These are phyloP conservation scores for Theristicus caerulescens DNA, from an alignment of 2,113 vertebrate genomes.

Conservation along the genomic window DNA sequence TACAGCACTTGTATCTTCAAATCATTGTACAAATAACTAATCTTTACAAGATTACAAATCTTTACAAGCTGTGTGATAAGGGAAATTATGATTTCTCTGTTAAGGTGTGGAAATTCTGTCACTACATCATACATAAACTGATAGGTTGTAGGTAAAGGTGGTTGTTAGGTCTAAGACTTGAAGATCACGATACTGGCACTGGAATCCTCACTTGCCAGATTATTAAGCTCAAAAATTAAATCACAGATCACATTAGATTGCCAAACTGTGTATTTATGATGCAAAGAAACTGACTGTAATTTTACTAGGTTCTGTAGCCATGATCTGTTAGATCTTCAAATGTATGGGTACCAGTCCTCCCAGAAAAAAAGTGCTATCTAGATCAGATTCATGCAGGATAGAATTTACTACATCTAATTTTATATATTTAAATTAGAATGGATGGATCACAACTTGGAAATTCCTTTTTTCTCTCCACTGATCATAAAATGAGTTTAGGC, in stretches of 20 bases:
- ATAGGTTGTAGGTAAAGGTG: not conserved
- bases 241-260: not conserved
- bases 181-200: not conserved
- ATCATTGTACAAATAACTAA: slow-evolving; percentile 3
- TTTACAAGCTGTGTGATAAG: not conserved
- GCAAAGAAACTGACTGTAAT: not conserved
- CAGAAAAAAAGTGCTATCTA: not conserved
- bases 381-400: not conserved
- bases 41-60: not conserved
- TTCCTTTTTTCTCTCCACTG: not conserved
- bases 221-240: not conserved
- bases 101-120: not conserved
- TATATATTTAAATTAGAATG: not conserved
- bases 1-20: not conserved
- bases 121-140: not conserved
- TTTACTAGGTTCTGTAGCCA: not conserved
- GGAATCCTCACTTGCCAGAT: not conserved
- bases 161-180: not conserved
- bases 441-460: not conserved
- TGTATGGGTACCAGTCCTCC: not conserved
- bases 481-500: not conserved
- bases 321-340: not conserved
- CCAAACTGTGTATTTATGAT: not conserved
- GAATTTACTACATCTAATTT: not conserved
- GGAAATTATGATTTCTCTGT: not conserved